Percentiles rank a stretch among this genome's conserved stretches.
phyloP scores from a whole-genome alignment of 2,797 vertebrate genomes.

The Bovichtus diacanthus region DNA sequence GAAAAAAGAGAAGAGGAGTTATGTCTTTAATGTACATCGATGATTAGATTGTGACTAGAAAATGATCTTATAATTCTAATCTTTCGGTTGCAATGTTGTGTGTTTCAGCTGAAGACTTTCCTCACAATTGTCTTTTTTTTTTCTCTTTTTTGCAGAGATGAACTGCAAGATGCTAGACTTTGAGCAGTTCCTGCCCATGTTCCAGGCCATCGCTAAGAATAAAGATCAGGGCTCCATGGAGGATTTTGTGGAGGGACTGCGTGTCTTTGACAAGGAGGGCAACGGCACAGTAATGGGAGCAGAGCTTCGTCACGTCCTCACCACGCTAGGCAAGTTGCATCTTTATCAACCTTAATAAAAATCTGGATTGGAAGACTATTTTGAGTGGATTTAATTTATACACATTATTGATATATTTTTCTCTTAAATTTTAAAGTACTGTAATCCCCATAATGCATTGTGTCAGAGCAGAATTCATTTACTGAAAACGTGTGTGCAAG shows the following conservation, averaged over 20 bases:
- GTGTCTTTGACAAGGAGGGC: constrained; percentile 97
- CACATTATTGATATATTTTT: not conserved
- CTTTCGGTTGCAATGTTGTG: not conserved
- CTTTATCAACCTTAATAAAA: constrained; percentile 1
- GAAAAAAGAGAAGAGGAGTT: not conserved
- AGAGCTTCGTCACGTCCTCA: constrained; percentile 95
- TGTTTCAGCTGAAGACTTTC: not conserved
- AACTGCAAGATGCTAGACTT: constrained; percentile 93
- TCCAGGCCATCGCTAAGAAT: constrained; percentile 96
- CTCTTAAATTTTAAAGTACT: not conserved
- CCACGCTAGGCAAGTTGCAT: constrained; percentile 89
- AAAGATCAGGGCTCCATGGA: constrained; percentile 97
- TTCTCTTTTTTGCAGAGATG: constrained; percentile 89
- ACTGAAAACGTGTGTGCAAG: not conserved
- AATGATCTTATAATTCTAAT: not conserved
- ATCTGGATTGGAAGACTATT: not conserved
- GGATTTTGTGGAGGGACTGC: constrained; percentile 95
- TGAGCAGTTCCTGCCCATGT: constrained; percentile 97
- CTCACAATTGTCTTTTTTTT: not conserved
- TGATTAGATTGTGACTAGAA: not conserved
- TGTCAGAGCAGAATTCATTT: not conserved
- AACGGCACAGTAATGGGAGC: constrained; percentile 98
- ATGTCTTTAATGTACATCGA: not conserved
- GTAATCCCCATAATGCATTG: not conserved
- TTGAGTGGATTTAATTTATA: not conserved